Percentiles rank a stretch among this genome's conserved stretches.
Evolutionary conservation across 2,113 vertebrate genomes (phyloP).

Genomic region (Psephotus haematonotus): DNA sequence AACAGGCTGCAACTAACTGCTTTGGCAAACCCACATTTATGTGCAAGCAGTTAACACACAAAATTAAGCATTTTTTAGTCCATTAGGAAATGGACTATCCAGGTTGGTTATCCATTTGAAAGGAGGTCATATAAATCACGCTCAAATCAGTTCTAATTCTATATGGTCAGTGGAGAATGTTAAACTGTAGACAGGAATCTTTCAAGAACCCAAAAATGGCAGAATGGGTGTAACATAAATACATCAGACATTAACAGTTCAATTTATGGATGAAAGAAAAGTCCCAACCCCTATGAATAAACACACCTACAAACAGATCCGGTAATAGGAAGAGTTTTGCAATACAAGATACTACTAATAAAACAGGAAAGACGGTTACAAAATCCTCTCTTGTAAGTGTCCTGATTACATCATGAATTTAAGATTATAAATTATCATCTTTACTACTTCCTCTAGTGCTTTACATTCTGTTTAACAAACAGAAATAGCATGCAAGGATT

Average conservation of each 20-base stretch:
- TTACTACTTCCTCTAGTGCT: constrained; percentile 22
- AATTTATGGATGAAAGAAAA: neutral
- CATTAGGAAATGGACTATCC: neutral
- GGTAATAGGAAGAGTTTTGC: constrained; percentile 24
- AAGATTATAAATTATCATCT: constrained; percentile 18
- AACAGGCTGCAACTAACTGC: neutral
- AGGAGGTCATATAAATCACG: neutral
- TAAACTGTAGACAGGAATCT: neutral
- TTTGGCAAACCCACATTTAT: neutral
- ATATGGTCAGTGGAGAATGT: neutral
- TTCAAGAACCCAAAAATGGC: neutral
- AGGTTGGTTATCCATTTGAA: neutral
- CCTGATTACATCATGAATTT: neutral
- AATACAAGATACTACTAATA: constrained; percentile 20
- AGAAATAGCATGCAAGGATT: neutral
- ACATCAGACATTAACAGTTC: neutral
- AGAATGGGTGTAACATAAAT: neutral
- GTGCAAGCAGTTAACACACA: neutral
- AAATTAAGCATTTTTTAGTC: neutral
- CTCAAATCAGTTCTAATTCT: neutral
- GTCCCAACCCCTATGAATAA: constrained; percentile 4
- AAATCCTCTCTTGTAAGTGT: neutral
- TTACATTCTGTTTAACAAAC: constrained; percentile 11
- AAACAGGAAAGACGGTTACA: constrained; percentile 37
- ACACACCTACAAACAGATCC: constrained; percentile 46